Percentiles rank a stretch among this genome's conserved stretches.
phyloP scores from a whole-genome alignment of 1,140 invertebrate species.

The Chionoecetes opilio region DNA sequence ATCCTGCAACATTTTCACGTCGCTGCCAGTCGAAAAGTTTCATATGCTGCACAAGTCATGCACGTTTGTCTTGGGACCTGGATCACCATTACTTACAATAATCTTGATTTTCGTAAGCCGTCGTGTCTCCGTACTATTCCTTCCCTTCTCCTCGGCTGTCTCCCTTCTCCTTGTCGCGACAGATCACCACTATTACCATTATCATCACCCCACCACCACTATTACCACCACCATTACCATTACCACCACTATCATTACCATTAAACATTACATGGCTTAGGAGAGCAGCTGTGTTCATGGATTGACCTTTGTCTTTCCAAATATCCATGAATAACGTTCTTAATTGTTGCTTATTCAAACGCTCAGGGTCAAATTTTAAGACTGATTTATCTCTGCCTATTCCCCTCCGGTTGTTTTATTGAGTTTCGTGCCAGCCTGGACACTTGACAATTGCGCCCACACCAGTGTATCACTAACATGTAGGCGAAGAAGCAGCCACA shows the following conservation, averaged over 20 bases:
- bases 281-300: too few relatives aligned
- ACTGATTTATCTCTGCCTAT: not conserved
- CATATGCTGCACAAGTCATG: not conserved
- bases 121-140: not conserved
- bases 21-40: not conserved
- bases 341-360: not conserved
- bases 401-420: not conserved
- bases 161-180: not conserved
- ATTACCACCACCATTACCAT: not conserved
- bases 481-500: not conserved
- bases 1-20: not conserved
- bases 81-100: not conserved
- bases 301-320: too few relatives aligned
- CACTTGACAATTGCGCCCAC: too few relatives aligned
- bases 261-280: too few relatives aligned
- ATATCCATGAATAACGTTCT: not conserved
- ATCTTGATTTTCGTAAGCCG: not conserved
- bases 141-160: not conserved
- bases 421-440: not conserved
- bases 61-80: not conserved
- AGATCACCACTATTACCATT: not conserved
- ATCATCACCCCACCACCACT: not conserved
- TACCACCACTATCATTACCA: too few relatives aligned
- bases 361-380: not conserved
- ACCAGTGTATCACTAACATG: not conserved